Conservation (phyloP, 2,888 invertebrate species). For the Andrena minutula region DNA sequence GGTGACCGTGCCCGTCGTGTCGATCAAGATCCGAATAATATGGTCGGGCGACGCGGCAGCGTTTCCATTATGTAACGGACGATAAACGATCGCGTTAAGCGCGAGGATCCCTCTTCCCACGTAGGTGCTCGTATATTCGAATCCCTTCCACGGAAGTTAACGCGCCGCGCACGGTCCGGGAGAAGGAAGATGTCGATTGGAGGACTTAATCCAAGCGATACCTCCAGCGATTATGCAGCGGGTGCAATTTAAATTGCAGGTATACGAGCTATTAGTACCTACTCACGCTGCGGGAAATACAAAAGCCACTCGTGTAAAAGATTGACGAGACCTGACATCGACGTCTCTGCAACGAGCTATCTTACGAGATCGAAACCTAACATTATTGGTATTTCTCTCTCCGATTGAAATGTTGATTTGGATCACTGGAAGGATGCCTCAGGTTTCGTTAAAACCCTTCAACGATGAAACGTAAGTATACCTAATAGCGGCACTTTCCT, state of each 20-base stretch:
- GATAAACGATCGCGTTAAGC: constrained; percentile 63
- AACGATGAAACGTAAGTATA: no score
- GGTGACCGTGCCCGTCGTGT: constrained; percentile 70
- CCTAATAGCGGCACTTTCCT: background rate
- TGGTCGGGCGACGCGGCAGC: constrained; percentile 61
- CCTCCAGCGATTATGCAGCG: background rate
- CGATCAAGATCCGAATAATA: constrained; percentile 78
- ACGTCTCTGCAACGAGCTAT: no score
- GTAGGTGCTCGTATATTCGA: constrained; percentile 7
- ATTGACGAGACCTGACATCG: no score
- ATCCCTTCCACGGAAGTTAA: background rate
- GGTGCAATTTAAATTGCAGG: no score
- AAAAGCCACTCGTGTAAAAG: no score
- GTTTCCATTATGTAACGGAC: constrained; percentile 63
- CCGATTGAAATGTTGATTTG: no score
- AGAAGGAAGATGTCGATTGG: background rate
- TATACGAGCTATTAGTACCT: no score
- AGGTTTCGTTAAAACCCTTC: no score
- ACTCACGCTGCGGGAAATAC: no score
- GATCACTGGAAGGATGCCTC: no score
- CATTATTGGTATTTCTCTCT: no score
- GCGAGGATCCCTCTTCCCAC: constrained; percentile 29
- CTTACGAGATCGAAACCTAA: no score
- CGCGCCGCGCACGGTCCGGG: background rate
- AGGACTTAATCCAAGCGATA: background rate